Evolutionary conservation across 2,888 invertebrate genomes (phyloP).

Genomic region (Drymonia ruficornis): DNA sequence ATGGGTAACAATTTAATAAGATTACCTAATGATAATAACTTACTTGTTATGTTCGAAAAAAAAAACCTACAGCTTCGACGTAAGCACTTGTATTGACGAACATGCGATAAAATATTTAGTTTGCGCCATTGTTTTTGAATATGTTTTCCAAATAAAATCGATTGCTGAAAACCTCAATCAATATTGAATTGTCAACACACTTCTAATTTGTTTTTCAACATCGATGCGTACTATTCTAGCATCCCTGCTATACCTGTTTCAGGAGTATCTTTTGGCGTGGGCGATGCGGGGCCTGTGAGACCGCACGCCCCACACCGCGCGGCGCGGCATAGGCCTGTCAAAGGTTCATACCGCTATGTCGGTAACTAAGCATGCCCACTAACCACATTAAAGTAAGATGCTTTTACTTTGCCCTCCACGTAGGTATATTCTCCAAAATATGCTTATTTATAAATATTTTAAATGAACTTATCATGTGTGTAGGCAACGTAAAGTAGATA

Average conservation of each 20-base stretch:
- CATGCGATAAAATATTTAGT: no score
- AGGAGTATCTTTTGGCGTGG: slow-evolving; percentile 15
- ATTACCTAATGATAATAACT: no score
- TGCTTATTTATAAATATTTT: background rate
- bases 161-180: no score
- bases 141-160: no score
- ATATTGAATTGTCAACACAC: no score
- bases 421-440: background rate
- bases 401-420: background rate
- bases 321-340: slow-evolving; percentile 13
- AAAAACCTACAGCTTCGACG: no score
- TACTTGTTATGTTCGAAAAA: no score
- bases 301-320: slow-evolving; percentile 14
- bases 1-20: background rate
- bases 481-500: background rate
- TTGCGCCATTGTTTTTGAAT: no score
- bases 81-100: no score
- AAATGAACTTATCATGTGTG: no score
- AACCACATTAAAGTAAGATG: slow-evolving; percentile 12
- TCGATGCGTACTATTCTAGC: background rate
- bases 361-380: slow-evolving; percentile 6
- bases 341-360: slow-evolving; percentile 22
- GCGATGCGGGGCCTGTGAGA: slow-evolving; percentile 15
- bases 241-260: background rate
- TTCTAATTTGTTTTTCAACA: background rate